These are phyloP conservation scores for Monarcha castaneiventris DNA, from an alignment of 2,113 vertebrate species.

Conservation along the genomic window DNA sequence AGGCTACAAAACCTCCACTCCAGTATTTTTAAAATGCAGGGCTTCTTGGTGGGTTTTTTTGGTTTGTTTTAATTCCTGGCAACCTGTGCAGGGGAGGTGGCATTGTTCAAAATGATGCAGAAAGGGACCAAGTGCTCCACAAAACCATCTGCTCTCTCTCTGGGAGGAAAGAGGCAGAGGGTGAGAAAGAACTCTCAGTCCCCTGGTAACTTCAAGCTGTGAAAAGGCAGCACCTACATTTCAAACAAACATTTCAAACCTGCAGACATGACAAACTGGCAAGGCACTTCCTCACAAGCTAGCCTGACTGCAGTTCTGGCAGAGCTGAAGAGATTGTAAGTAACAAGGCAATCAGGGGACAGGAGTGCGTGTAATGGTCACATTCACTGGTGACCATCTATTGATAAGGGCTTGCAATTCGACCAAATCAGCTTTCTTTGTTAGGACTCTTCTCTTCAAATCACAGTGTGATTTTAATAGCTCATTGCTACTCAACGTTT, in stretches of 20 bases:
- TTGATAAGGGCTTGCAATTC: not conserved
- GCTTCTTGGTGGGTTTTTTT: not conserved
- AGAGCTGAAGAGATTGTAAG: not conserved
- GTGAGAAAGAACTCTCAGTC: not conserved
- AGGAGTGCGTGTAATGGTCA: not conserved
- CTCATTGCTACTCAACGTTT: not conserved
- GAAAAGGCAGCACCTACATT: not conserved
- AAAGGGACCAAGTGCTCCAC: not conserved
- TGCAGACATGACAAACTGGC: not conserved
- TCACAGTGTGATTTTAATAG: not conserved
- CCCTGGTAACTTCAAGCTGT: not conserved
- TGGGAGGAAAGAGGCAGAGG: not conserved
- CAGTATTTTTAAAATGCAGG: not conserved
- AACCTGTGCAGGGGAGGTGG: not conserved
- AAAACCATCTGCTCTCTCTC: not conserved
- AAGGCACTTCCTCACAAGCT: not conserved
- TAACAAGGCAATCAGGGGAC: not conserved
- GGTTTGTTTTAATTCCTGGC: not conserved
- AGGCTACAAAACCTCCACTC: not conserved
- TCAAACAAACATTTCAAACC: not conserved
- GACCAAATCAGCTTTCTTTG: not conserved
- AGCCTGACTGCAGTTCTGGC: not conserved
- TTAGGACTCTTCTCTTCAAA: not conserved
- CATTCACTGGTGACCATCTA: not conserved
- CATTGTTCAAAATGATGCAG: not conserved